phyloP scores from a whole-genome alignment of 2,113 vertebrate genomes.

The Chionis minor region DNA sequence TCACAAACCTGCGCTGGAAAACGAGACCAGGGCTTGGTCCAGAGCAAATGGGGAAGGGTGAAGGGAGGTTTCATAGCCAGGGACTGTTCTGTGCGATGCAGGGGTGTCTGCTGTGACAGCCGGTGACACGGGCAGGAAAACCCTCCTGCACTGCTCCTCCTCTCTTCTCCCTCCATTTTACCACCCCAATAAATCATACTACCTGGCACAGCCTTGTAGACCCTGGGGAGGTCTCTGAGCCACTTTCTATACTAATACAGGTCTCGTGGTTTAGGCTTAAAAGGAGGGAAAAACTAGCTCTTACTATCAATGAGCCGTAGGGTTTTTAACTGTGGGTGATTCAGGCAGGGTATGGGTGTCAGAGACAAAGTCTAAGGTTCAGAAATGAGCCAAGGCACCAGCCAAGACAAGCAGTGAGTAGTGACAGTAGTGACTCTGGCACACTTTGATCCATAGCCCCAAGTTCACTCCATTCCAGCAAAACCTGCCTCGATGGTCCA shows the following conservation, averaged over 20 bases:
- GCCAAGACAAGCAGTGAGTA: neutral
- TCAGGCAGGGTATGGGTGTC: neutral
- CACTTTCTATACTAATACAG: neutral
- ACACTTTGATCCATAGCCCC: neutral
- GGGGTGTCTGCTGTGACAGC: neutral
- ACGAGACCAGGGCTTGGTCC: neutral
- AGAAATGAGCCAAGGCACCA: neutral
- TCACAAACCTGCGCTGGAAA: neutral
- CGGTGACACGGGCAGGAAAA: neutral
- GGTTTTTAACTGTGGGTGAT: neutral
- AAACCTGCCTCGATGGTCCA: neutral
- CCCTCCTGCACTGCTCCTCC: neutral
- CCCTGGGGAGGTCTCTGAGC: neutral
- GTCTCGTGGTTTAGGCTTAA: neutral
- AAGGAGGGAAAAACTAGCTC: neutral
- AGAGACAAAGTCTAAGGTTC: neutral
- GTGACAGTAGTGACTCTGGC: neutral
- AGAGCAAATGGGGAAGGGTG: neutral
- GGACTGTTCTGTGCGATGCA: rapidly evolving
- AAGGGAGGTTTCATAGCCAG: neutral
- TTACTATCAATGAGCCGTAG: neutral
- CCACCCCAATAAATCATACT: neutral
- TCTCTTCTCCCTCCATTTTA: neutral
- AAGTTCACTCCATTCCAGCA: neutral
- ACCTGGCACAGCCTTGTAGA: neutral